Evolutionary conservation across 2,797 vertebrate species (phyloP), one percentile per base, ranked within the genome.

Genomic region (Artibeus lituratus): DNA sequence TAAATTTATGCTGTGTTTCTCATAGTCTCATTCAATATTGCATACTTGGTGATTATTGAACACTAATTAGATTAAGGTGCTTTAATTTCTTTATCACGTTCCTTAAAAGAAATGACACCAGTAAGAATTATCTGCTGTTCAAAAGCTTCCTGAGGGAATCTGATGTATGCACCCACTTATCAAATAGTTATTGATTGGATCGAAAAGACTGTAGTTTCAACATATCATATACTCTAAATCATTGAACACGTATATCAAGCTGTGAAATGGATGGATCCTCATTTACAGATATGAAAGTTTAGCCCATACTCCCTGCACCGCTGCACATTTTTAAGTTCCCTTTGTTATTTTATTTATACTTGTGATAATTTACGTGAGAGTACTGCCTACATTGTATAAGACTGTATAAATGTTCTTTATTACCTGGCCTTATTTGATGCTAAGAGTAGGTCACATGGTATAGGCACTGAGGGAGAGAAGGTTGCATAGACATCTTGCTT

Each of bases 21-120:
- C 24, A 0, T 53, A 57, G 7, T 73, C 78, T 90, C 29, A 49
- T 53, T 87, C 55, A 72, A 3, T 85, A n/a, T 32, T 87, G 7
- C 14, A 2, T 83, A 72, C n/a, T 95, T 10, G 74, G 7, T 59
- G 26, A 39, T 80, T 22, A 42, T 24, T 81, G 88, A 77, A 57
- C n/a, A 70, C 14, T 96, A 89, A 47, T 90, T 92, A 90, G 94
- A 77, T 55, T 76, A 37, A 11, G 21, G 22, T 81, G 10, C 19
- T 94, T 78, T n/a, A 24, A 72, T 59, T 90, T 62, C 22, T 62
- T 94, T 70, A 59, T 2, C 37, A 32, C 67, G n/a, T 65, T 92
- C 44, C 57, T 96, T 94, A 72, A 88, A 96, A 87, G 42, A 62
- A 82, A 73, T 80, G 57, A 44, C 24, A 39, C 18, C 37, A 82